Evolutionary conservation across 1,140 invertebrate genomes (phyloP), one percentile per base, ranked within the genome.

Genomic region (Potamilus streckersoni): DNA sequence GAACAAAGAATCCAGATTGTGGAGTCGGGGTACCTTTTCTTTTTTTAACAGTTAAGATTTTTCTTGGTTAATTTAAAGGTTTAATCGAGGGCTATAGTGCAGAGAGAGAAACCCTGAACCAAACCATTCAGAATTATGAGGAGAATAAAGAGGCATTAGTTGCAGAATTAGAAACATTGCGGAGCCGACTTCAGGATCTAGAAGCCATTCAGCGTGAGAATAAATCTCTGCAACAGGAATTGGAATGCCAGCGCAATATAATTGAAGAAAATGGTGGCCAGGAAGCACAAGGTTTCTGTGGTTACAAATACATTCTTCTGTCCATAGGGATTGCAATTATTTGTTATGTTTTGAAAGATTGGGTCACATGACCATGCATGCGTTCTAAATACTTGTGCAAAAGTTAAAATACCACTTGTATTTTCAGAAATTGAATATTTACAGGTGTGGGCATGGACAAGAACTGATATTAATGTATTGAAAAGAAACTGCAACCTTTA

Each of bases 281-380:
- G 71, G 84, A 86, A 66, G 81, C 82, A 2, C 86, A 87, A 87
- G 86, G 87, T 87, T 83, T 84, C 68, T 68, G 71, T 78, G 66
- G 72, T 72, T 81, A 72, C 73, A 63, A 69, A 77, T 80, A 80
- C 55, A 58, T 83, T 60, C 65, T 84, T 60, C 49, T 87, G 31
- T 83, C 86, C 15, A 57, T 87, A 57, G 81, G 83, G 74, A 79
- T 85, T 27, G 82, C 83, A 63, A 70, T 86, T 69, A 80, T 81
- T 49, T 84, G 83, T 68, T 85, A 83, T 78, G 73, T 87, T 57
- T 68, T 85, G 63, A 73, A 80, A 31, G 64, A 80, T 15, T 86
- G 78, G 79, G 67, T 79, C 68, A 75, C 72, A 55, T 59, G 66
- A 62, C 56, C 57, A 49, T 49, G 38, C 38, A 49, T 49, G 38